Evolutionary conservation across 2,888 invertebrate species (phyloP).

Genomic region (Dexiosoma caninum): DNA sequence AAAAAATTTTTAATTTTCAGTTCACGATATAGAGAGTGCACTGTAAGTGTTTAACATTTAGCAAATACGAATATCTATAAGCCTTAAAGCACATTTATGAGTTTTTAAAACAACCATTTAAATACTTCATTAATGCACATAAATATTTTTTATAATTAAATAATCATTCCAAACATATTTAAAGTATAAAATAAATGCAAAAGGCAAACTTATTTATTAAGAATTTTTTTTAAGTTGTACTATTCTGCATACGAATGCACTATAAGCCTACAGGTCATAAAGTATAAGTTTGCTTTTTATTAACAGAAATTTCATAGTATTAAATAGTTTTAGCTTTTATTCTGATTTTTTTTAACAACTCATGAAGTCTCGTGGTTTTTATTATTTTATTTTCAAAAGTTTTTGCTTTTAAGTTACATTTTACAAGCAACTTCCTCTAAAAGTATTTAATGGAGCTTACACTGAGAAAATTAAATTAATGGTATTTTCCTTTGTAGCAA

Average conservation of each 20-base stretch:
- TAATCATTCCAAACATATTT: background rate
- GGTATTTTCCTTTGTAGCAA: no score
- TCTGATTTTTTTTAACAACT: background rate
- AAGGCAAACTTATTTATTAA: background rate
- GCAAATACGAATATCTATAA: no score
- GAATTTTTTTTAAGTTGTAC: background rate
- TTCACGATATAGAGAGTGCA: background rate
- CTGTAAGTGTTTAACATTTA: no score
- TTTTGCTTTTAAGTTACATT: slow-evolving; percentile 66
- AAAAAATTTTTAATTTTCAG: no score
- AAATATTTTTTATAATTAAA: slow-evolving; percentile 19
- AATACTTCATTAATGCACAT: background rate
- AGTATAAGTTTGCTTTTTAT: slow-evolving; percentile 66
- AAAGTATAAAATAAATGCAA: background rate
- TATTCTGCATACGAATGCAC: slow-evolving; percentile 12
- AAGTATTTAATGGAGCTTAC: background rate
- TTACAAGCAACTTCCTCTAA: slow-evolving; percentile 64
- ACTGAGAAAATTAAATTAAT: slow-evolving; percentile 3
- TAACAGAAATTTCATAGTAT: slow-evolving; percentile 61
- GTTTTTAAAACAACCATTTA: background rate
- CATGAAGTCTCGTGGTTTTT: slow-evolving; percentile 32
- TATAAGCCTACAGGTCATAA: slow-evolving; percentile 44
- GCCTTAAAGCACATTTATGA: background rate
- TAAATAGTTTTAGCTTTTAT: slow-evolving; percentile 9
- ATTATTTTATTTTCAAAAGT: slow-evolving; percentile 42